phyloP scores from a whole-genome alignment of 35 echinoderm and acorn worm species.

The Lytechinus variegatus region DNA sequence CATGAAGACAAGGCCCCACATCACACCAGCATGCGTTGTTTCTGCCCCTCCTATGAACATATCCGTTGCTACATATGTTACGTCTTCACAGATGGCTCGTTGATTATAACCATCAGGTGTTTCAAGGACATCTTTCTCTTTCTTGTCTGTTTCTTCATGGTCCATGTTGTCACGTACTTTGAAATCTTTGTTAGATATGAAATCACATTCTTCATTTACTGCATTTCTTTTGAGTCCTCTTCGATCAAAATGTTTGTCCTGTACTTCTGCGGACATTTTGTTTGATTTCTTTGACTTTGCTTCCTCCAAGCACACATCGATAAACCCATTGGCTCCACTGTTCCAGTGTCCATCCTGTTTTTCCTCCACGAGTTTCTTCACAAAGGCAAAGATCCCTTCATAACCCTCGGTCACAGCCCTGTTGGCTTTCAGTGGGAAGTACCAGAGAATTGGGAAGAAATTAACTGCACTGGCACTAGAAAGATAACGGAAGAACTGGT shows the following conservation, averaged over 20 bases:
- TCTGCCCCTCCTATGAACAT: conserved; percentile 86
- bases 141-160: neutral
- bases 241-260: neutral
- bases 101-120: neutral
- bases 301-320: neutral
- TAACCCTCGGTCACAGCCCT: conserved; percentile 57
- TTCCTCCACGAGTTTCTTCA: conserved; percentile 25
- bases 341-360: neutral
- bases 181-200: too few species aligned
- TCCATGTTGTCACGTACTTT: neutral
- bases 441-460: conserved; percentile 76
- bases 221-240: too few species aligned
- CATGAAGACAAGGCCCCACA: conserved; percentile 85
- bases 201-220: too few species aligned
- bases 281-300: neutral
- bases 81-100: conserved; percentile 6
- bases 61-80: conserved; percentile 73
- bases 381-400: conserved; percentile 64
- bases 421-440: conserved; percentile 52
- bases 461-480: conserved; percentile 70
- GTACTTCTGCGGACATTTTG: neutral
- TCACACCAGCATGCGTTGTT: conserved; percentile 78
- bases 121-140: conserved; percentile 29
- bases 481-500: conserved; percentile 73
- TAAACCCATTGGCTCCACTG: neutral